Evolutionary conservation across 2,888 invertebrate genomes (phyloP), one percentile per base, ranked within the genome.

Genomic region (Polydrusus pterygomalis): DNA sequence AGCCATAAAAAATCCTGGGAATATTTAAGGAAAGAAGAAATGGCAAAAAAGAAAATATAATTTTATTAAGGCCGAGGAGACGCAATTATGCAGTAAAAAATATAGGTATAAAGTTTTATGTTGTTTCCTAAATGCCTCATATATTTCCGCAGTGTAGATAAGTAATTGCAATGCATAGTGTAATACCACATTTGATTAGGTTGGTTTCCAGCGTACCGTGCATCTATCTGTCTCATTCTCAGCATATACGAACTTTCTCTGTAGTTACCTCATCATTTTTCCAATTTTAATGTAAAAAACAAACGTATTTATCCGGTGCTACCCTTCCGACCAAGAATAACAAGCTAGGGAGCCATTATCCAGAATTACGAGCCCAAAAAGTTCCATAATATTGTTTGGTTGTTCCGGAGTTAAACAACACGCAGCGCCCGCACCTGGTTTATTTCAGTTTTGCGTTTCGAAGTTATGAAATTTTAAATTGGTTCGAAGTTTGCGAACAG

Each of bases 311-410:
- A 15, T 9, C 34, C 56, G 11, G 25, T 17, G 11, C 17, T 11
- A 60, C 58, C 38, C 38, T 60, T 60, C 18, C 58, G 17, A 17
- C 58, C 38, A 60, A 60, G 30, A 60, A 60, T 60, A 60, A 60
- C 58, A 38, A 60, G 56, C 54, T 38, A 13, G 63, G 47, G 68
- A 51, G 34, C 51, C 68, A 68, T 68, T 68, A 68, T 68, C 68
- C 68, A 20, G 40, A 68, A 68, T 68, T 68, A 56, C 25, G 15
- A 15, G 68, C 15, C 54, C 17, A 18, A 40, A 56, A 68, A 68
- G 54, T 68, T 56, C 54, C n/a, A 38, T 38, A 68, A 68, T 54
- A 40, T 54, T 68, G 56, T 68, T 68, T 25, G 51, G 20, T 11
- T 40, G 68, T 68, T 49, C n/a, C 17, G 10, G 17, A 60, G 58